A percentile compares a stretch with the other conserved stretches of the same genome.
Evolutionary conservation across 2,888 invertebrate species (phyloP).

Genomic region (Apeira syringaria): DNA sequence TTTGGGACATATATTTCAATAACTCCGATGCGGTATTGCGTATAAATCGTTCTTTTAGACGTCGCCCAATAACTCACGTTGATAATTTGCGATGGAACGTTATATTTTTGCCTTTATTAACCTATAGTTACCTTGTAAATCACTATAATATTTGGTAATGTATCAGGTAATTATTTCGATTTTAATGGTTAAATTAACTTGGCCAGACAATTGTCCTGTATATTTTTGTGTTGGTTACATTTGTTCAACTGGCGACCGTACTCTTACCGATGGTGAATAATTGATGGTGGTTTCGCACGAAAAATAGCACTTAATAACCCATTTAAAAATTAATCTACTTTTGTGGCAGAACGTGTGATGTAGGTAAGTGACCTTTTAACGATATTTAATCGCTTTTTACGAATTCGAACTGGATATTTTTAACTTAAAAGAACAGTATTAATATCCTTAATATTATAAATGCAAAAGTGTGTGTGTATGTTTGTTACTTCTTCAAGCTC

Average conservation of each 20-base stretch:
- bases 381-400: too few relatives aligned
- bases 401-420: too few relatives aligned
- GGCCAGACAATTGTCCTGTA: constrained; percentile 2
- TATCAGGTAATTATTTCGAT: constrained; percentile 17
- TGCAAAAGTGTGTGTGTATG: too few relatives aligned
- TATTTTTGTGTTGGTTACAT: constrained; percentile 8
- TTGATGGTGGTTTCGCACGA: constrained; percentile 53
- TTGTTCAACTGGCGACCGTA: constrained; percentile 14
- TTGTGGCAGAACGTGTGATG: constrained; percentile 35
- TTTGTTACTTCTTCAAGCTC: too few relatives aligned
- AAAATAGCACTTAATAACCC: constrained; percentile 57
- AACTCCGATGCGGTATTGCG: constrained; percentile 66
- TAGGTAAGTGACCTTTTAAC: constrained; percentile 15
- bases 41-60: constrained; percentile 77
- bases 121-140: constrained; percentile 8
- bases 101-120: constrained; percentile 21
- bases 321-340: constrained; percentile 55
- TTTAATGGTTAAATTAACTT: constrained; percentile 4
- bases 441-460: too few relatives aligned
- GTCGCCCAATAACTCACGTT: constrained; percentile 68
- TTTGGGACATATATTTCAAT: constrained; percentile 79
- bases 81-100: constrained; percentile 62
- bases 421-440: too few relatives aligned
- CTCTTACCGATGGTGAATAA: constrained; percentile 55
- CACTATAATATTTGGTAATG: constrained; percentile 9